These are phyloP conservation scores for Rynchops niger DNA, from an alignment of 2,113 vertebrate species.

Conservation along the genomic window DNA sequence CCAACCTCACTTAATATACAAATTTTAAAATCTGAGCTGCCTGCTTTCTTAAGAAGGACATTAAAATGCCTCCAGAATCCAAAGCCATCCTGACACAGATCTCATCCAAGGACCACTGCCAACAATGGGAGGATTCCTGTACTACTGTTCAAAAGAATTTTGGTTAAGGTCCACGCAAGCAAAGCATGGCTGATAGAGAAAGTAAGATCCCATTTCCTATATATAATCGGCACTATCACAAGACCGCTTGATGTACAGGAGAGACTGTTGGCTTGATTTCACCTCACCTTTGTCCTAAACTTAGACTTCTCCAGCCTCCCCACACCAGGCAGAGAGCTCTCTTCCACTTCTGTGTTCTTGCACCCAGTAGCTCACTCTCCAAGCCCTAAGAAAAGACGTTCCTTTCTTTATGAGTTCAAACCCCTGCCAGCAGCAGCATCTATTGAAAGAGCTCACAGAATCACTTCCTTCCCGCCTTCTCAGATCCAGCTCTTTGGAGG, in stretches of 20 bases:
- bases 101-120: background rate
- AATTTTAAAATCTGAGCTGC: background rate
- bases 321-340: background rate
- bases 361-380: background rate
- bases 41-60: background rate
- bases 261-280: background rate
- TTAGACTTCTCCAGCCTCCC: background rate
- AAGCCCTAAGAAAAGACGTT: background rate
- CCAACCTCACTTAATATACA: background rate
- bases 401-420: background rate
- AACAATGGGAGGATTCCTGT: background rate
- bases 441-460: background rate
- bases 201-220: background rate
- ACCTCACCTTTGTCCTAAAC: background rate
- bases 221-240: background rate
- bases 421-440: background rate
- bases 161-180: background rate
- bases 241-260: background rate
- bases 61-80: background rate
- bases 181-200: background rate
- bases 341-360: background rate
- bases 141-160: background rate
- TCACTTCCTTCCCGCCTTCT: background rate
- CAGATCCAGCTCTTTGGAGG: background rate
- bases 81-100: background rate